These are phyloP conservation scores for Sebastes taczanowskii DNA, from an alignment of 2,797 vertebrate species.

Conservation along the genomic window DNA sequence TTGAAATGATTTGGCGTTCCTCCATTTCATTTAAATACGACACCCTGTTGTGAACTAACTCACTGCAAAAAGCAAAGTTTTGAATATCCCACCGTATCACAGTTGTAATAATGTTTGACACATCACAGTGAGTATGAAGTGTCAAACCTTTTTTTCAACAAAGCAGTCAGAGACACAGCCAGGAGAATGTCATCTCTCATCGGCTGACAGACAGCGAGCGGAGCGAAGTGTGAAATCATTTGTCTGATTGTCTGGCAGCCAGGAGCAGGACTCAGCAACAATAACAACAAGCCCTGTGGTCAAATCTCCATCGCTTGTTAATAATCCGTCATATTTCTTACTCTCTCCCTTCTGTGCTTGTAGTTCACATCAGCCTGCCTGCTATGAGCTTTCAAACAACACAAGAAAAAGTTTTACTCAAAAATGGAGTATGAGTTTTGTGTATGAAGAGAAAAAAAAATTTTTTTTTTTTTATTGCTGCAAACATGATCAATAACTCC, in stretches of 20 bases:
- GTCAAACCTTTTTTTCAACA: constrained; percentile 41
- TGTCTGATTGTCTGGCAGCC: constrained; percentile 53
- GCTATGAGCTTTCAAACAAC: neutral
- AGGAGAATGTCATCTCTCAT: constrained; percentile 47
- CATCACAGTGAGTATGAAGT: constrained; percentile 4
- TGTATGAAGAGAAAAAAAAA: neutral
- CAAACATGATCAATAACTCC: too few relatives aligned
- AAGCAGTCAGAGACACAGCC: constrained; percentile 22
- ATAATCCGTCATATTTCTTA: constrained; percentile 36
- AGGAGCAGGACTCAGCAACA: constrained; percentile 28
- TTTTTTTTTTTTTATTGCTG: neutral
- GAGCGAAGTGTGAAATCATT: constrained; percentile 55
- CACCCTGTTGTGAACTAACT: neutral
- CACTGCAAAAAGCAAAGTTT: constrained; percentile 12
- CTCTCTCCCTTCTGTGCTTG: neutral
- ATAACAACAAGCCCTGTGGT: constrained; percentile 53
- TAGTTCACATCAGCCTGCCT: neutral
- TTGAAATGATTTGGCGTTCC: neutral
- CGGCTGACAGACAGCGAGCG: constrained; percentile 35
- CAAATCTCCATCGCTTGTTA: constrained; percentile 30
- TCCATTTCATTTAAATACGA: neutral
- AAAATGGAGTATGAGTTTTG: neutral
- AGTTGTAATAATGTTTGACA: constrained; percentile 29
- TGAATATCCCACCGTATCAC: neutral
- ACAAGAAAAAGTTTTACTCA: neutral